These are phyloP conservation scores for Apostichopus japonicus DNA, from an alignment of 35 echinoderm and acorn worm genomes.

Conservation along the genomic window DNA sequence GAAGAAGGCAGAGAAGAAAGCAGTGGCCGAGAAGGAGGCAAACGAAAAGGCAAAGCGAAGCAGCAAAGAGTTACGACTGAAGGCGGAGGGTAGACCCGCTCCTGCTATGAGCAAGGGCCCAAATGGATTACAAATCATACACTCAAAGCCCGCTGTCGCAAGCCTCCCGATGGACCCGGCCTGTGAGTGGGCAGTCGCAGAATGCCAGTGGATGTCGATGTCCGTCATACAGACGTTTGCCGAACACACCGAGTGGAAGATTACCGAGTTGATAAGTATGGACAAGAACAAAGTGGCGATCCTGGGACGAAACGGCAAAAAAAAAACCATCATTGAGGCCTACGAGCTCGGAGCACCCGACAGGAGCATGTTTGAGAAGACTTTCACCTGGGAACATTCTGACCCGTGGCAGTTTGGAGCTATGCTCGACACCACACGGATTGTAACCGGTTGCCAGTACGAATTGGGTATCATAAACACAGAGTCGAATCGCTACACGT, in stretches of 20 bases:
- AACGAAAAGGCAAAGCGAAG: too few species aligned
- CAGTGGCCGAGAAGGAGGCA: too few species aligned
- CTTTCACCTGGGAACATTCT: not conserved
- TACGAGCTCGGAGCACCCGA: not conserved
- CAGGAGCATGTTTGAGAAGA: not conserved
- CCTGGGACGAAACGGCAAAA: conserved; percentile 17
- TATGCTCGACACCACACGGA: not conserved
- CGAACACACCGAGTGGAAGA: not conserved
- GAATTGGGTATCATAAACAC: conserved; percentile 23
- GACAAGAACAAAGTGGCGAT: not conserved
- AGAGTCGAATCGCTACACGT: not conserved
- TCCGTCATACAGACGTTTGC: not conserved
- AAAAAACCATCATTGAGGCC: conserved; percentile 19
- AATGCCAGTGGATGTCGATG: not conserved
- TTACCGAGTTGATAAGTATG: not conserved
- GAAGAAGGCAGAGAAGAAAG: too few species aligned
- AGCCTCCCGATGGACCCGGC: not conserved
- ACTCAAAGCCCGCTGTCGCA: too few species aligned
- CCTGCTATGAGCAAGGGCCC: too few species aligned
- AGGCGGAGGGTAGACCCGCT: too few species aligned
- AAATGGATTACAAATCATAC: too few species aligned
- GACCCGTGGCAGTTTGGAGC: conserved; percentile 53
- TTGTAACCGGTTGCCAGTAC: not conserved
- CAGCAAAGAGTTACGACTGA: too few species aligned
- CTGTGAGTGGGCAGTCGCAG: not conserved